phyloP scores from a whole-genome alignment of 2,113 vertebrate genomes.

The Lasiurus cinereus region DNA sequence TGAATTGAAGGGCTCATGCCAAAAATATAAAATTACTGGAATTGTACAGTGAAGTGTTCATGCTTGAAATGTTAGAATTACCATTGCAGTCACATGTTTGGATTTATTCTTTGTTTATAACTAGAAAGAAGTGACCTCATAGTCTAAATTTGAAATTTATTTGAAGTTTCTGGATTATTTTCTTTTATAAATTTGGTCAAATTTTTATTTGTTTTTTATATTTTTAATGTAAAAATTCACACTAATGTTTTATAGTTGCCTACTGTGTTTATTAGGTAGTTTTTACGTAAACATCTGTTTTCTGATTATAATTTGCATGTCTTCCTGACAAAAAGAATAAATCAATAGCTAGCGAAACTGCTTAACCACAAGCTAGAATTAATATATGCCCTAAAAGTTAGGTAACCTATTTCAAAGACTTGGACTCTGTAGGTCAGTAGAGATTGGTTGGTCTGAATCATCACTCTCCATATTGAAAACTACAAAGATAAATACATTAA shows the following conservation, averaged over 20 bases:
- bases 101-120: constrained; percentile 20
- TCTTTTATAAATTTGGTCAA: background rate
- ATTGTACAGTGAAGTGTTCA: constrained; percentile 27
- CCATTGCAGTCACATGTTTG: background rate
- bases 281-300: constrained; percentile 62
- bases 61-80: constrained; percentile 48
- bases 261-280: constrained; percentile 55
- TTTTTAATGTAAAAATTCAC: constrained; percentile 53
- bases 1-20: constrained; percentile 40
- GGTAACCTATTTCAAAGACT: background rate
- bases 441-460: background rate
- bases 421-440: constrained; percentile 10
- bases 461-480: constrained; percentile 37
- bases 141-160: constrained; percentile 52
- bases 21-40: constrained; percentile 52
- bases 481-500: constrained; percentile 58
- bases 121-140: background rate
- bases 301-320: constrained; percentile 47
- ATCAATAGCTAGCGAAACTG: constrained; percentile 1
- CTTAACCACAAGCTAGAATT: constrained; percentile 18
- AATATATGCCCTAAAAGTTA: constrained; percentile 5
- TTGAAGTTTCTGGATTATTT: constrained; percentile 16
- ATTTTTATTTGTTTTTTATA: constrained; percentile 10
- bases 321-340: constrained; percentile 54
- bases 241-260: background rate